Evolutionary conservation across 2,113 vertebrate genomes (phyloP), one percentile per base, ranked within the genome.

Genomic region (Clinocottus analis): DNA sequence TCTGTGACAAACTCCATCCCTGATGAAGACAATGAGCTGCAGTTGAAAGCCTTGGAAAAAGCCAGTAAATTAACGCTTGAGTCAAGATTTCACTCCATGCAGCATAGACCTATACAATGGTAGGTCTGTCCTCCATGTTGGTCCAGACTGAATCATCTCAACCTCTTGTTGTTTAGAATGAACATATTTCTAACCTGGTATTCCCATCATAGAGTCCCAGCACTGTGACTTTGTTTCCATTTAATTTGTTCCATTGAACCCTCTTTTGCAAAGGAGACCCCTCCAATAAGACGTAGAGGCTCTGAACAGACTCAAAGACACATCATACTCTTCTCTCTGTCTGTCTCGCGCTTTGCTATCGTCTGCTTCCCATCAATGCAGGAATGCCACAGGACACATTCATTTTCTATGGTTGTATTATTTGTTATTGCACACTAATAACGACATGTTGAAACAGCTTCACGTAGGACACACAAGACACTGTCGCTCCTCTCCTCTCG

Each of bases 381-480:
- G 37, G 35, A 63, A 39, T 37, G 47, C 31, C 21, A 17, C 31
- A 23, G 14, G 35, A 70, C 55, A 62, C 51, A 31, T 70, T 39
- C 33, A 43, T 13, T 21, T 33, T 10, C 37, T 5, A 1, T 41
- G 29, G 3, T 33, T 25, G 1, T 51, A 27, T 58, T 29, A 17
- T 43, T 65, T 68, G 37, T 45, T 8, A 49, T 17, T 47, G 33
- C 3, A 2, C 45, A 37, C 13, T 64, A 10, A 29, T 11, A 73
- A 7, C 37, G 43, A 47, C 61, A 31, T 59, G 63, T 75, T 43
- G 41, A 80, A 71, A 41, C 49, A 41, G n/a, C 31, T 67, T 37
- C 11, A 19, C 63, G 62, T 49, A 64, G 16, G 17, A 14, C 67
- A 53, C 60, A 14, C 21, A 2, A 23, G 13, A 64, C 27, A 25